Evolutionary conservation across 2,797 vertebrate genomes (phyloP).

Genomic region (Typhlichthys eigenmanni): DNA sequence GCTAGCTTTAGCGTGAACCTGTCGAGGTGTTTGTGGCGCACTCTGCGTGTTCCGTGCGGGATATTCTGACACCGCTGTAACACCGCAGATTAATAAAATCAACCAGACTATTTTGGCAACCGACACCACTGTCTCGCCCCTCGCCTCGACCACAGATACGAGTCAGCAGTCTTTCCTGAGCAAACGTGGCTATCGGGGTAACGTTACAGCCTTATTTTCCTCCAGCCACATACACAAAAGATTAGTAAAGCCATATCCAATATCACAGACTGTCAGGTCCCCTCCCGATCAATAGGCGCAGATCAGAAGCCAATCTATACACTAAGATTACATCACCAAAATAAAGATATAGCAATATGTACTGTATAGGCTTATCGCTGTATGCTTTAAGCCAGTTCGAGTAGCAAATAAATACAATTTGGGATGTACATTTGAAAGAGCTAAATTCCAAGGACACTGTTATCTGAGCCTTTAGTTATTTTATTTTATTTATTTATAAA

Average conservation of each 20-base stretch:
- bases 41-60: conserved; percentile 39
- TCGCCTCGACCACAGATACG: conserved; percentile 69
- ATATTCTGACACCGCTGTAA: conserved; percentile 62
- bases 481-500: not conserved
- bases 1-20: conserved; percentile 26
- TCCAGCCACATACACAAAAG: conserved; percentile 73
- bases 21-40: conserved; percentile 14
- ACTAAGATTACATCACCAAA: conserved; percentile 64
- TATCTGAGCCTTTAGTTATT: conserved; percentile 14
- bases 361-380: conserved; percentile 9
- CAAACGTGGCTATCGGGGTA: conserved; percentile 66
- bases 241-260: conserved; percentile 76
- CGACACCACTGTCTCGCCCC: conserved; percentile 61
- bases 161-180: conserved; percentile 73
- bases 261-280: conserved; percentile 73
- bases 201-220: conserved; percentile 72
- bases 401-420: no score
- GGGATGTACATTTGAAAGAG: not conserved
- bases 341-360: conserved; percentile 46
- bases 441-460: not conserved
- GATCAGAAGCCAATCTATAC: conserved; percentile 68
- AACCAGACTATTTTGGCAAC: conserved; percentile 75
- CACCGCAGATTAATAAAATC: conserved; percentile 63
- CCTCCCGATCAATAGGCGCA: conserved; percentile 66
- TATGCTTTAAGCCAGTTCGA: not conserved